These are phyloP conservation scores for Philhelius pedissequus DNA, from an alignment of 2,888 invertebrate species.

Conservation along the genomic window DNA sequence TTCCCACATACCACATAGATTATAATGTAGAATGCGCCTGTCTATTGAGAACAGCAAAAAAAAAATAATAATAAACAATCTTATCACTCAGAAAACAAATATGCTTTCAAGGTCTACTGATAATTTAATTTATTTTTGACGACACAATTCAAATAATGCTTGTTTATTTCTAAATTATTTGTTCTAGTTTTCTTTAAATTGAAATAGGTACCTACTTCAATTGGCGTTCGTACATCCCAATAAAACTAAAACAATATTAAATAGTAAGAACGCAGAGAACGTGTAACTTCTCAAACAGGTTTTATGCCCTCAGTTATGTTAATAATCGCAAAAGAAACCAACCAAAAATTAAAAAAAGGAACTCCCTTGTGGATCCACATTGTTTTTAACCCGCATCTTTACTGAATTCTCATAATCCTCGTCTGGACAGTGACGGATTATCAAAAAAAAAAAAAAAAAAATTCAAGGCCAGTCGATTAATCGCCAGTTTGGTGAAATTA, in stretches of 20 bases:
- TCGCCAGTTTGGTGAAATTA: too few species aligned
- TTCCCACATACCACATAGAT: neutral
- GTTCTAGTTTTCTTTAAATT: neutral
- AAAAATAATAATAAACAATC: neutral
- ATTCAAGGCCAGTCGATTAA: too few species aligned
- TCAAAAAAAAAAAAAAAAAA: neutral
- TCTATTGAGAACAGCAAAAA: too few species aligned
- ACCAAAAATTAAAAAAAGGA: neutral
- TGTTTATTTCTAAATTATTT: neutral
- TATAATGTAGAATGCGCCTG: neutral
- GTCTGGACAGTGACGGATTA: neutral
- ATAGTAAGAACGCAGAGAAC: neutral
- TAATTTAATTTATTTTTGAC: neutral
- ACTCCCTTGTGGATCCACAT: neutral
- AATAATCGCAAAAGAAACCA: neutral
- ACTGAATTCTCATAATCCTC: neutral
- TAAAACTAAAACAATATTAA: neutral
- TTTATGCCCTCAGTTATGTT: neutral
- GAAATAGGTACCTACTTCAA: neutral
- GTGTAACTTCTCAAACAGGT: slow-evolving; percentile 19
- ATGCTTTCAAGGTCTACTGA: slow-evolving; percentile 31
- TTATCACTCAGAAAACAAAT: slow-evolving; percentile 16
- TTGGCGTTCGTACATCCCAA: neutral
- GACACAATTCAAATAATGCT: neutral
- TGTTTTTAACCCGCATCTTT: neutral